Evolutionary conservation across 35 echinoderm and acorn worm genomes (phyloP).

Genomic region (Ophiothrix spiculata): DNA sequence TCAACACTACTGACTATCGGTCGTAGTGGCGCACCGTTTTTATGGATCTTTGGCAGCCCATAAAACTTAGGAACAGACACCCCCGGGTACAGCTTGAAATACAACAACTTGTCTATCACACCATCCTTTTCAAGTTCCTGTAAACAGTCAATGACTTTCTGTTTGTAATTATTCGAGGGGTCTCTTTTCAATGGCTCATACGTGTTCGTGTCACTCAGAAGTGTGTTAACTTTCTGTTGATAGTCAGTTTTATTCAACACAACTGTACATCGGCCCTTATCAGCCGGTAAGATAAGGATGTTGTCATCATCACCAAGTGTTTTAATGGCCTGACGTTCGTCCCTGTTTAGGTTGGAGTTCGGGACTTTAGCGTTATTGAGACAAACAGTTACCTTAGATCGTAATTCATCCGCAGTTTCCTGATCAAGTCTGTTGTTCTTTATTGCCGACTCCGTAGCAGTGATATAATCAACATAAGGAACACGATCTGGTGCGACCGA

Average conservation of each 20-base stretch:
- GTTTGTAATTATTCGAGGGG: slow-evolving; percentile 10
- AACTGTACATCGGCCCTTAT: slow-evolving; percentile 29
- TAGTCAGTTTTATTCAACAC: slow-evolving; percentile 13
- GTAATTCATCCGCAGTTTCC: background rate
- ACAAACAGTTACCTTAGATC: background rate
- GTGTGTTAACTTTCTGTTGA: background rate
- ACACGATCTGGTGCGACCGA: background rate
- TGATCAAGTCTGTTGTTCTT: background rate
- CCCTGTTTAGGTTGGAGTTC: slow-evolving; percentile 4
- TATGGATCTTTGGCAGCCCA: background rate
- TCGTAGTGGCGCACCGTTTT: no score
- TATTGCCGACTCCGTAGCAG: background rate
- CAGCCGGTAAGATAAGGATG: slow-evolving; percentile 10
- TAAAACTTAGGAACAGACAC: background rate
- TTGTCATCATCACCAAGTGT: slow-evolving; percentile 19
- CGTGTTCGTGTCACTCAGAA: slow-evolving; percentile 36
- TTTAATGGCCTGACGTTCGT: background rate
- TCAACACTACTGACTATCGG: no score
- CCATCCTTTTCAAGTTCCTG: background rate
- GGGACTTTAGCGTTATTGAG: background rate
- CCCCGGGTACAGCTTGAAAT: background rate
- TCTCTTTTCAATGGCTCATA: slow-evolving; percentile 29
- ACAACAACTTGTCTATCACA: background rate
- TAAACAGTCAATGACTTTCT: slow-evolving; percentile 27
- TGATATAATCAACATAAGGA: background rate